These are phyloP conservation scores for Oncorhynchus gorbuscha DNA, from an alignment of 2,113 vertebrate species.

Conservation along the genomic window DNA sequence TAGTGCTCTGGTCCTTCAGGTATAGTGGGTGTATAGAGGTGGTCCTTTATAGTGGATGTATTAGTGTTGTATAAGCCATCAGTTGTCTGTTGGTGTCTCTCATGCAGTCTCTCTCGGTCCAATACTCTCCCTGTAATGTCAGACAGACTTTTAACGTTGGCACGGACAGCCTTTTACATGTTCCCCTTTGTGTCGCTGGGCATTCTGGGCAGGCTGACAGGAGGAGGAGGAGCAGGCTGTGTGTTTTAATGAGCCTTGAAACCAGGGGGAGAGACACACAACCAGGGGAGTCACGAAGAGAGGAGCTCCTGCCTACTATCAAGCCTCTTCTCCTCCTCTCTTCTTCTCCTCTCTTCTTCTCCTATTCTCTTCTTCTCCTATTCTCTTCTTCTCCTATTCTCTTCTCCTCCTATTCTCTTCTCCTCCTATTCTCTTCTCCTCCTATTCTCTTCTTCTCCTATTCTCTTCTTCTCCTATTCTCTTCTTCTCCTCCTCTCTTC, in stretches of 20 bases:
- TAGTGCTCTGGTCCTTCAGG: no score
- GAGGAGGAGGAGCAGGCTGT: neutral
- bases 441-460: no score
- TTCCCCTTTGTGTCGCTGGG: neutral
- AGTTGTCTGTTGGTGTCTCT: no score
- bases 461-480: no score
- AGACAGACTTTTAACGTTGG: neutral
- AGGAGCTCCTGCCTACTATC: neutral
- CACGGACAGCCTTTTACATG: neutral
- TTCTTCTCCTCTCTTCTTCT: neutral
- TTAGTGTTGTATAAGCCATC: no score
- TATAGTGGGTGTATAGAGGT: no score
- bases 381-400: neutral
- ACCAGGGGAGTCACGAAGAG: neutral
- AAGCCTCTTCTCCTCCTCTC: neutral
- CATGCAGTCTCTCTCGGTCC: no score
- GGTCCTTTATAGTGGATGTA: no score
- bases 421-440: no score
- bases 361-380: no score
- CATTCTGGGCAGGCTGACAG: neutral
- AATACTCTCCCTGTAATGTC: neutral
- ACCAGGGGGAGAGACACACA: neutral
- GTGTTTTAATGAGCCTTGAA: conserved; percentile 16
- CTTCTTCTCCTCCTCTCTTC: no score
- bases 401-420: no score